A percentile compares a stretch with the other conserved stretches of the same genome.
Evolutionary conservation across 1,140 invertebrate genomes (phyloP).

Genomic region (Drosophila grimshawi): DNA sequence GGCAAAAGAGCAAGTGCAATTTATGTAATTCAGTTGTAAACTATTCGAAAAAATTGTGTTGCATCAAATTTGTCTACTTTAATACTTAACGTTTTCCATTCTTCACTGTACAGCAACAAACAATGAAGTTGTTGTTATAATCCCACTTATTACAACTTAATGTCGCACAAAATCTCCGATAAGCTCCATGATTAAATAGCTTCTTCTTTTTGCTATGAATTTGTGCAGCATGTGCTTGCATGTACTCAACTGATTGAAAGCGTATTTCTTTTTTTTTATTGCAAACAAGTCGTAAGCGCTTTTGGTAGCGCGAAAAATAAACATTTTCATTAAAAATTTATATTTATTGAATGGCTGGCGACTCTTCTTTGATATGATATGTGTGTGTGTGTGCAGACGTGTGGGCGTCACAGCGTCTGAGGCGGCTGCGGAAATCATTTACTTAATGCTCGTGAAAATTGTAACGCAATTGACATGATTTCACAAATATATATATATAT

Average conservation of each 20-base stretch:
- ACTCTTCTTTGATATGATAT: constrained; percentile 75
- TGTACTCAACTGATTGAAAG: constrained; percentile 30
- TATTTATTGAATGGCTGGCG: constrained; percentile 80
- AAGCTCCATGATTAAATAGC: constrained; percentile 5
- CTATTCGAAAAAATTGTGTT: not conserved
- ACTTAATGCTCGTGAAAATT: constrained; percentile 34
- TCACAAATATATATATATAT: constrained; percentile 44
- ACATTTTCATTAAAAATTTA: constrained; percentile 76
- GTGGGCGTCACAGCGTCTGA: constrained; percentile 53
- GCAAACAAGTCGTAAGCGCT: constrained; percentile 57
- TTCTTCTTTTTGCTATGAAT: not conserved
- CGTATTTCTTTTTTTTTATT: constrained; percentile 39
- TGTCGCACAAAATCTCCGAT: constrained; percentile 8
- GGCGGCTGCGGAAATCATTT: constrained; percentile 59
- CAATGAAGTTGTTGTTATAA: not conserved
- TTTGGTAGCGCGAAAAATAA: constrained; percentile 72
- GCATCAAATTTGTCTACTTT: not conserved
- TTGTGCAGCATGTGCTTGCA: constrained; percentile 13
- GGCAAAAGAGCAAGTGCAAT: not conserved
- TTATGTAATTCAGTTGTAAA: not conserved
- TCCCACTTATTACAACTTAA: constrained; percentile 14
- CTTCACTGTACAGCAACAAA: not conserved
- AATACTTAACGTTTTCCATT: no score
- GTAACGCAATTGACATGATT: constrained; percentile 77
- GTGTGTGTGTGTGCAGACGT: constrained; percentile 18